Evolutionary conservation across 1,140 invertebrate species (phyloP).

Genomic region (Caenorhabditis briggsae): DNA sequence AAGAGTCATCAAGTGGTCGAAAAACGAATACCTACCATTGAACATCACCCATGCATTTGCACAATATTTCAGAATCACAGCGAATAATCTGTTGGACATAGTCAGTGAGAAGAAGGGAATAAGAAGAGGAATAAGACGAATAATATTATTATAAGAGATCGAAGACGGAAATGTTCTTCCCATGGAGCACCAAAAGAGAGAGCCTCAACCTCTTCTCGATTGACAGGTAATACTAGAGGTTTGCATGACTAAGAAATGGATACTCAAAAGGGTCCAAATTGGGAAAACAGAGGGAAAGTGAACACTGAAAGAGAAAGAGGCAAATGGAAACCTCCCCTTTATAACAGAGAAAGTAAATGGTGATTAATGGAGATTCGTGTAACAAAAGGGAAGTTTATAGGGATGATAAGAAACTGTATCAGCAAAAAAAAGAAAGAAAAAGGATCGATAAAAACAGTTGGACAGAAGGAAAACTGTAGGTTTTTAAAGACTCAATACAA

Average conservation of each 20-base stretch:
- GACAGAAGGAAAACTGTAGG: too few relatives aligned
- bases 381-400: neutral
- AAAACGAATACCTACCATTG: conserved; percentile 3
- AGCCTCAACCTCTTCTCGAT: conserved; percentile 42
- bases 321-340: conserved; percentile 9
- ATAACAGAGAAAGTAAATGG: conserved; percentile 26
- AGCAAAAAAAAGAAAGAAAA: neutral
- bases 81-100: conserved; percentile 33
- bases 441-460: neutral
- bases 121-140: conserved; percentile 24
- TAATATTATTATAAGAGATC: conserved; percentile 50
- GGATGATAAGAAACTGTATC: neutral
- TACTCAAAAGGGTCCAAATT: conserved; percentile 28
- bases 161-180: conserved; percentile 48
- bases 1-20: conserved; percentile 10
- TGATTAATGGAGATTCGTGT: conserved; percentile 50
- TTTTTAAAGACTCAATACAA: too few relatives aligned
- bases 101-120: neutral
- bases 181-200: conserved; percentile 1
- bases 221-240: conserved; percentile 55
- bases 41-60: conserved; percentile 34
- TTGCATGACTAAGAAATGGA: conserved; percentile 56
- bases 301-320: neutral
- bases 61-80: conserved; percentile 34
- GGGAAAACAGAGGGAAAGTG: conserved; percentile 6